Evolutionary conservation across 2,797 vertebrate genomes (phyloP), one percentile per base, ranked within the genome.

Genomic region (Euthynnus affinis): DNA sequence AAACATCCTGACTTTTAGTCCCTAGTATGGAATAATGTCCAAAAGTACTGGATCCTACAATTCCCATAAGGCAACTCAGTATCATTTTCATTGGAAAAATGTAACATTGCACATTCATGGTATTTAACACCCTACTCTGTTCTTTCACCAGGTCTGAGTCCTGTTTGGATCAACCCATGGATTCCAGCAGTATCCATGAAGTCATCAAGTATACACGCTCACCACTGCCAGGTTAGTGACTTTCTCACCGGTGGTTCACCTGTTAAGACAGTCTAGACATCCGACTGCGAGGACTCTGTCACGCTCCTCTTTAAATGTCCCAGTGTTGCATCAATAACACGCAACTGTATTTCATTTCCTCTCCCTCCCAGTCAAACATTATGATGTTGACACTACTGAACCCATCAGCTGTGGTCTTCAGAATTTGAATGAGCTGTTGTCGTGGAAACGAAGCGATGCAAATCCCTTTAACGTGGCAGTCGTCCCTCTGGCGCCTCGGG

Each of bases 361-460:
- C 57, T 68, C 59, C 60, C 88, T 65, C 60, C 69, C 92, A 99
- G 98, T 78, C 2, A 91, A 90, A 29, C 94, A 97, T 58, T 98
- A 98, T 1, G 97, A 98, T 76, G 74, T 71, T 1, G 91, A 93
- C 82, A 98, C 97, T 3, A 96, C 96, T 0, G 95, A 95, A 52
- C 98, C 98, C 0, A 65, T 98, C 95, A 97, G 96, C 91, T 96
- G 94, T 55, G 96, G 94, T 76, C 88, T 99, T 29, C 92, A 94
- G 0, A 91, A 94, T 0, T 80, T 99, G 91, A 96, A 97, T 37
- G 96, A 98, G 74, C 92, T 99, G 69, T 71, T 98, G 80, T 89
- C 95, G 0, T 99, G 98, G 98, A 92, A 91, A 10, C 93, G 93
- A 4, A 84, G 80, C 0, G 61, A 76, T 14, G 92, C 96, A 0